Percentiles rank a stretch among this genome's conserved stretches.
Evolutionary conservation across 2,797 vertebrate species (phyloP).

Genomic region (Lacerta bilineata): DNA sequence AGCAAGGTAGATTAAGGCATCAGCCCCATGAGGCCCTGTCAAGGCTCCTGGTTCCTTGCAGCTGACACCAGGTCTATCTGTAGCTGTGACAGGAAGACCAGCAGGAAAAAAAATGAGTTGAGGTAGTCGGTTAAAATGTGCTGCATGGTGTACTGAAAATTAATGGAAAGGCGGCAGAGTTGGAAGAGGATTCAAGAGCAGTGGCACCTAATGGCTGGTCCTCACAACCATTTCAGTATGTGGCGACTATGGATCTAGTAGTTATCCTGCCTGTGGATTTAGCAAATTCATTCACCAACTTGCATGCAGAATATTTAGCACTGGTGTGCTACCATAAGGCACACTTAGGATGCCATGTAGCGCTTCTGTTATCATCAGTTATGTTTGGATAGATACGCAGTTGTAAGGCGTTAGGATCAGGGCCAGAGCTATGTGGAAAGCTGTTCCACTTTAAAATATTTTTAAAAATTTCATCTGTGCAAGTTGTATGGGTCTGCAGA

Average conservation of each 20-base stretch:
- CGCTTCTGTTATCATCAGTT: background rate
- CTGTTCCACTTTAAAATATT: background rate
- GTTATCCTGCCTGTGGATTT: background rate
- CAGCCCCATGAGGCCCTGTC: background rate
- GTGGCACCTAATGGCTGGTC: background rate
- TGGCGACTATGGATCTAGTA: background rate
- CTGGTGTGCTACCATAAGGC: background rate
- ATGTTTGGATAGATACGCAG: background rate
- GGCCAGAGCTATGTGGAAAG: background rate
- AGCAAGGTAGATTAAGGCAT: background rate
- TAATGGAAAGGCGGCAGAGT: background rate
- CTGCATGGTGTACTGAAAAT: background rate
- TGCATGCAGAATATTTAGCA: background rate
- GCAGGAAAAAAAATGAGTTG: background rate
- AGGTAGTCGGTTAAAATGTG: background rate
- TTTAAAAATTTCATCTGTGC: background rate
- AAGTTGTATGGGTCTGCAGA: background rate
- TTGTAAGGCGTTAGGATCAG: background rate
- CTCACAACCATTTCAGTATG: background rate
- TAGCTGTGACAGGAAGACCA: background rate
- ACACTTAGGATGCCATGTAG: background rate
- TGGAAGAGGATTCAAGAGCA: background rate
- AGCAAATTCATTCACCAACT: background rate
- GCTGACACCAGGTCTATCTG: background rate
- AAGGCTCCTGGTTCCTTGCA: background rate